A percentile compares a stretch with the other conserved stretches of the same genome.
phyloP scores from a whole-genome alignment of 1,140 invertebrate species.

The Maniola jurtina region DNA sequence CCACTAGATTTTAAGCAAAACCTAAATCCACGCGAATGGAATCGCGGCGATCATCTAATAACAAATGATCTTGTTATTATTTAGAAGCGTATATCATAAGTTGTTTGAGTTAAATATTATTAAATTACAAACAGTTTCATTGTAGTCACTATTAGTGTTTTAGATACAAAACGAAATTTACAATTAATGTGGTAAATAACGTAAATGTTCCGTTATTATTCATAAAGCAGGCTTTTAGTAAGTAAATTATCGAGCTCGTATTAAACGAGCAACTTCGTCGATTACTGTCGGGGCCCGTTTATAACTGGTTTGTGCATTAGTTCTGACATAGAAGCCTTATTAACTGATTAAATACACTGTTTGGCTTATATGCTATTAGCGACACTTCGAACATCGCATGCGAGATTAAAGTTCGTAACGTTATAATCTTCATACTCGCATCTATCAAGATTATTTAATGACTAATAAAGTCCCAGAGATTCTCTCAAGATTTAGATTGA shows the following conservation, averaged over 20 bases:
- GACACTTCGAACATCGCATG: slow-evolving; percentile 24
- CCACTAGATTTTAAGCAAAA: too few relatives aligned
- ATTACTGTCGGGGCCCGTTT: slow-evolving; percentile 37
- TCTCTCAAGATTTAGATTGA: not conserved
- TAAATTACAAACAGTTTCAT: too few relatives aligned
- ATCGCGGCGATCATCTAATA: too few relatives aligned
- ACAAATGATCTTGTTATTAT: too few relatives aligned
- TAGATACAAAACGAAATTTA: too few relatives aligned
- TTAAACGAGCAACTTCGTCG: slow-evolving; percentile 41
- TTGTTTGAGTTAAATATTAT: too few relatives aligned
- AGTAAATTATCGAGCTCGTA: slow-evolving; percentile 43
- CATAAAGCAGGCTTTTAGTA: slow-evolving; percentile 46
- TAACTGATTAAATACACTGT: slow-evolving; percentile 47
- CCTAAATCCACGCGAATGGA: too few relatives aligned
- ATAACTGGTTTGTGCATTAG: slow-evolving; percentile 51
- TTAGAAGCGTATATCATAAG: too few relatives aligned
- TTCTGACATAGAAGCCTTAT: slow-evolving; percentile 57
- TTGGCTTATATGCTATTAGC: slow-evolving; percentile 43
- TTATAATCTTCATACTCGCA: slow-evolving; percentile 15
- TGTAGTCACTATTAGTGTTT: too few relatives aligned
- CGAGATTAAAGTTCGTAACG: slow-evolving; percentile 23
- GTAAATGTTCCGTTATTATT: slow-evolving; percentile 42
- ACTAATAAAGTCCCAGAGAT: not conserved
- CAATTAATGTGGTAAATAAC: not conserved
- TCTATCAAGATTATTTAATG: slow-evolving; percentile 16